Evolutionary conservation across 2,797 vertebrate species (phyloP).

Genomic region (Toxotes lorentzi): DNA sequence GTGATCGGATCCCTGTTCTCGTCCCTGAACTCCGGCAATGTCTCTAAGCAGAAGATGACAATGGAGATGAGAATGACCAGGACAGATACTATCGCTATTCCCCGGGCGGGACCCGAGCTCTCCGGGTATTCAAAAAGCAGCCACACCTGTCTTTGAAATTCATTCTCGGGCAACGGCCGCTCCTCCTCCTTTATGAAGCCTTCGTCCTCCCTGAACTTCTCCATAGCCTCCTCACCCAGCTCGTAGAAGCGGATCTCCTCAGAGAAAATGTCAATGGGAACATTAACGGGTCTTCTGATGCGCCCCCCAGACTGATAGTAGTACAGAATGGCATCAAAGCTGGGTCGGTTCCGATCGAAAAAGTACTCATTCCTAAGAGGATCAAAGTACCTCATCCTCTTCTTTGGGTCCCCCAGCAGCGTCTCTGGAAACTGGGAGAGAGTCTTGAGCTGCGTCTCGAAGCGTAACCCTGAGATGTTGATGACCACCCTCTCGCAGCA

Average conservation of each 20-base stretch:
- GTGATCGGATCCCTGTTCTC: constrained; percentile 89
- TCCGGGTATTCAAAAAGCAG: constrained; percentile 98
- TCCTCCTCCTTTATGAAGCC: constrained; percentile 99
- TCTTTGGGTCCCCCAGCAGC: constrained; percentile 95
- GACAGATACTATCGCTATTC: constrained; percentile 97
- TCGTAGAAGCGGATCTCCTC: constrained; percentile 99
- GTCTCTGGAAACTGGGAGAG: constrained; percentile 97
- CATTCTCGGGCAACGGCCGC: constrained; percentile 93
- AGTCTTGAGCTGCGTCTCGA: constrained; percentile 98
- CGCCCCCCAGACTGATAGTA: constrained; percentile 98
- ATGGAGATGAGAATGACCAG: constrained; percentile 99
- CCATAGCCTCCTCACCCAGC: constrained; percentile 98
- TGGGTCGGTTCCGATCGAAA: constrained; percentile 97
- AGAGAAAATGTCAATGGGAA: constrained; percentile 98
- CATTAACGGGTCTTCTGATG: constrained; percentile 95
- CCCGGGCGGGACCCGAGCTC: constrained; percentile 96
- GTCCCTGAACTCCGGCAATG: constrained; percentile 95
- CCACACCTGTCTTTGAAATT: constrained; percentile 98
- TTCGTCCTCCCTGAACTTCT: constrained; percentile 98
- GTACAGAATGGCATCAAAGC: constrained; percentile 98
- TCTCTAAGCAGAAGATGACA: constrained; percentile 98
- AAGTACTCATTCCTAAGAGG: constrained; percentile 99
- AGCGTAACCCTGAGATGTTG: constrained; percentile 97
- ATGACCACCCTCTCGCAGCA: constrained; percentile 98
- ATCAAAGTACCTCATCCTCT: constrained; percentile 98